Evolutionary conservation across 2,113 vertebrate genomes (phyloP).

Genomic region (Dipodomys merriami): DNA sequence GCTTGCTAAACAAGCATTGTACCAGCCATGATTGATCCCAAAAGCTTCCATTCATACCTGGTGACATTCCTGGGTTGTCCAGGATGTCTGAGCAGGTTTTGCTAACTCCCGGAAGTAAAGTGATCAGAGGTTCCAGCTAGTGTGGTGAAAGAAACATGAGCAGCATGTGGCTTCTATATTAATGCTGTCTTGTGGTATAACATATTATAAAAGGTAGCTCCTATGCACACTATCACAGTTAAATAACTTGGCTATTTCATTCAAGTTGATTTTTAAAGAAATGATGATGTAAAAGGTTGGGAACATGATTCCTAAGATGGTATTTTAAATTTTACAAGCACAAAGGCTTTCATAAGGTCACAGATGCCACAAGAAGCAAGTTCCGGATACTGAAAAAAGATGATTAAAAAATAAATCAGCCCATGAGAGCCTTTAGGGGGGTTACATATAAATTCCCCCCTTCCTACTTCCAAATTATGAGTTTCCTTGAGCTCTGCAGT

Average conservation of each 20-base stretch:
- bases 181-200: neutral
- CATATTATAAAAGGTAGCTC: conserved; percentile 22
- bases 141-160: neutral
- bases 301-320: conserved; percentile 13
- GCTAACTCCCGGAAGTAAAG: neutral
- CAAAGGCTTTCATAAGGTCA: conserved; percentile 38
- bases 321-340: conserved; percentile 59
- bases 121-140: neutral
- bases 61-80: neutral
- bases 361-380: conserved; percentile 25
- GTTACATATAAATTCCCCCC: neutral
- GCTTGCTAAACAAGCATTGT: neutral
- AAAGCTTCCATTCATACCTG: neutral
- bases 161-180: neutral
- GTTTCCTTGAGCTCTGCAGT: neutral
- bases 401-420: conserved; percentile 49
- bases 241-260: conserved; percentile 13
- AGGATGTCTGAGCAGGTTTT: neutral
- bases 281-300: conserved; percentile 23
- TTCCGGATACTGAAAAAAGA: conserved; percentile 18
- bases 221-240: neutral
- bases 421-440: neutral
- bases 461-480: neutral
- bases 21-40: neutral
- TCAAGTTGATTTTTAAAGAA: conserved; percentile 50